Evolutionary conservation across 2,888 invertebrate species (phyloP), one percentile per base, ranked within the genome.

Genomic region (Cabera pusaria): DNA sequence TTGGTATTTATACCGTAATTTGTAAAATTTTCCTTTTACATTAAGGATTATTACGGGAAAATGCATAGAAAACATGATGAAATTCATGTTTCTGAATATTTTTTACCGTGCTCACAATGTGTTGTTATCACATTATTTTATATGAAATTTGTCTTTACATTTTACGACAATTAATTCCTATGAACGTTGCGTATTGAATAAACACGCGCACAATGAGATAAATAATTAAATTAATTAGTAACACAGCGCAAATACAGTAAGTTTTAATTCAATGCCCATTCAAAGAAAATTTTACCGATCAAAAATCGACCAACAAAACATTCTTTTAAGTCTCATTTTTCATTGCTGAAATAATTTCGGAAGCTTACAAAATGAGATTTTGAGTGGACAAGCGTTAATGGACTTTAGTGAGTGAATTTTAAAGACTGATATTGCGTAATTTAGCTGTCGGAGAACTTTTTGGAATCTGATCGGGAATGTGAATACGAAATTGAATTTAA

Each of bases 191-290:
- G 60, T 73, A 76, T 80, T 72, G 68, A 81, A 80, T 78, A 76
- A 81, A 77, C 73, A 74, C 66, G 64, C 65, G 50, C 64, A 75
- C 71, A 83, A 76, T 81, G 64, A 72, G 68, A 74, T 79, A 79
- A 80, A 76, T 83, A 84, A 86, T 83, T 80, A 79, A 85, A 80
- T 80, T 81, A 85, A 86, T 85, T 85, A 84, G 78, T 80, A 75
- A 73, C 76, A 71, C 67, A 76, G 74, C 69, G 74, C 74, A 81
- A 84, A 82, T 83, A 84, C 76, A 69, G 73, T 70, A 81, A 83
- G 76, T 85, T 86, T 87, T 83, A 85, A 85, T 86, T 84, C 86
- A 85, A 85, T 79, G 80, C 74, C 65, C 76, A 79, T 77, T 81
- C 68, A 78, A 68, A 60, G 53, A 29, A 45, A 72, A 67, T 49